Percentiles rank a stretch among this genome's conserved stretches.
Conservation (phyloP, 30 jellyfish, hydroid and myxozoan genomes). For the Clytia hemisphaerica region DNA sequence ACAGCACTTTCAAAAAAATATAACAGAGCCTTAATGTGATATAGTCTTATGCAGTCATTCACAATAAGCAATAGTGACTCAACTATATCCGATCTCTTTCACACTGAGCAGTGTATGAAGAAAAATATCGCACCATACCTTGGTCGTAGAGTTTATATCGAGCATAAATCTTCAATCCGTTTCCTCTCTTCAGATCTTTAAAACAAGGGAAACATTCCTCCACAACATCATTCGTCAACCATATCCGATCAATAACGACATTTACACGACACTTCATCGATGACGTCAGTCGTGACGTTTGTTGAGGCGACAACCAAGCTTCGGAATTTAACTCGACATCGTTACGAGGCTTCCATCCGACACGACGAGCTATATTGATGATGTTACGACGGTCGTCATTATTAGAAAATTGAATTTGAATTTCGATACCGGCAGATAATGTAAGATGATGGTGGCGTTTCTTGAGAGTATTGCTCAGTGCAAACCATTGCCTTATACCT, state of each 20-base stretch:
- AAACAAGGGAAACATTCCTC: slow-evolving; percentile 6
- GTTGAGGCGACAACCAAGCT: slow-evolving; percentile 19
- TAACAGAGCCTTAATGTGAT: too few species aligned
- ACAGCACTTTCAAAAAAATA: too few species aligned
- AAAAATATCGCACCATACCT: too few species aligned
- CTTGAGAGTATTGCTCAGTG: too few species aligned
- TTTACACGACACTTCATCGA: slow-evolving; percentile 11
- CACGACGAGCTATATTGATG: slow-evolving; percentile 51
- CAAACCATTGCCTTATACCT: too few species aligned
- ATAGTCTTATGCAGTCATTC: too few species aligned
- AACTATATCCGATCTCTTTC: too few species aligned
- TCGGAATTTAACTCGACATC: slow-evolving; percentile 52
- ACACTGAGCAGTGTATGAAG: too few species aligned
- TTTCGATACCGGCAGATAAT: slow-evolving; percentile 60
- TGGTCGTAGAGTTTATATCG: slow-evolving; percentile 69
- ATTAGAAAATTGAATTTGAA: slow-evolving; percentile 43
- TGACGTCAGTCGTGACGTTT: slow-evolving; percentile 21
- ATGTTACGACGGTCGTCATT: slow-evolving; percentile 63
- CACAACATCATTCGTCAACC: slow-evolving; percentile 35
- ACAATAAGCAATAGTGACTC: too few species aligned
- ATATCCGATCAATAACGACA: slow-evolving; percentile 31
- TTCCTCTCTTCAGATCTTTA: background rate
- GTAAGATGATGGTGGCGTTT: too few species aligned
- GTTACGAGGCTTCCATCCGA: slow-evolving; percentile 72
- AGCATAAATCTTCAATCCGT: slow-evolving; percentile 30